These are phyloP conservation scores for Pyrocephalus nanus DNA, from an alignment of 2,797 vertebrate genomes.

Conservation along the genomic window DNA sequence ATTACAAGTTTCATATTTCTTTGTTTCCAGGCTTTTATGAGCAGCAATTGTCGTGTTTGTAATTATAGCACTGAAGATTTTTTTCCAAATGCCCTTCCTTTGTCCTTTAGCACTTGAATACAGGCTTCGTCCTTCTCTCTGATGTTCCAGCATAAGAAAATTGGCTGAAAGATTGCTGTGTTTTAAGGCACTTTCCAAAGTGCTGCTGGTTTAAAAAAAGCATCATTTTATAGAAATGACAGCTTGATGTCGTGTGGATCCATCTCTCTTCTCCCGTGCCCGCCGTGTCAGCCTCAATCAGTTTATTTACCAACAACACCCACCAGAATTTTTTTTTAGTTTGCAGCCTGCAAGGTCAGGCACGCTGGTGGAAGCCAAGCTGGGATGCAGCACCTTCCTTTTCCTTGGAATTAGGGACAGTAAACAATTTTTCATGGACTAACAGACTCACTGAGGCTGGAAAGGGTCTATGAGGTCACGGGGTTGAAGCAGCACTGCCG, in stretches of 20 bases:
- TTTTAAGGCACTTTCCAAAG: conserved; percentile 31
- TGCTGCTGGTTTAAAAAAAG: neutral
- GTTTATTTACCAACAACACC: conserved; percentile 28
- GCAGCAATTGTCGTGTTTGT: neutral
- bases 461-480: neutral
- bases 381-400: neutral
- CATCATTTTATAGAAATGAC: conserved; percentile 2
- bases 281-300: conserved; percentile 11
- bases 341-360: conserved; percentile 34
- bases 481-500: neutral
- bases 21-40: neutral
- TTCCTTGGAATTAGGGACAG: conserved; percentile 2
- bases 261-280: conserved; percentile 35
- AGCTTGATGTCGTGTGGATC: conserved; percentile 14
- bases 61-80: neutral
- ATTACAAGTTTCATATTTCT: neutral
- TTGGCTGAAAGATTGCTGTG: conserved; percentile 12
- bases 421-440: neutral
- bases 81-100: neutral
- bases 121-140: neutral
- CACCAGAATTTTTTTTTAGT: neutral
- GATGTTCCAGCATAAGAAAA: conserved; percentile 15
- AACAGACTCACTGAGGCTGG: neutral
- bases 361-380: neutral
- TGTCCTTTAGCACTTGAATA: neutral